Percentiles rank a stretch among this genome's conserved stretches.
These are phyloP conservation scores for Agelastica alni DNA, from an alignment of 2,888 invertebrate species.

Conservation along the genomic window DNA sequence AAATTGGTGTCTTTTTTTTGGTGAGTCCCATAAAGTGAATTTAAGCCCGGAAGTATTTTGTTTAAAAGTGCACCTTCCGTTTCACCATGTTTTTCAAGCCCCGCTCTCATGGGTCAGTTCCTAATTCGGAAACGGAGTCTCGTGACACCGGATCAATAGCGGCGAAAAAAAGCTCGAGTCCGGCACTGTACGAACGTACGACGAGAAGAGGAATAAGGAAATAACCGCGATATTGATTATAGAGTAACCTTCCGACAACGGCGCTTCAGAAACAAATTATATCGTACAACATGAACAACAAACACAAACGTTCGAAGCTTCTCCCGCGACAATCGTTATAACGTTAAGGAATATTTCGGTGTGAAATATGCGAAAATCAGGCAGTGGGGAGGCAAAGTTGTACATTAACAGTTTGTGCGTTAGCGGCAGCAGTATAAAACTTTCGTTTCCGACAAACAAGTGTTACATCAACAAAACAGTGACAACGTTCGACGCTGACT, in stretches of 20 bases:
- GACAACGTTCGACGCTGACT: constrained; percentile 16
- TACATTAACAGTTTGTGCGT: constrained; percentile 44
- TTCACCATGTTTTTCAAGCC: too few relatives aligned
- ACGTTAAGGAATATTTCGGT: constrained; percentile 15
- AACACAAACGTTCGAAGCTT: constrained; percentile 23
- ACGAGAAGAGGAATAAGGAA: constrained; percentile 32
- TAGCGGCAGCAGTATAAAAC: constrained; percentile 35
- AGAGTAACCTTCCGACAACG: constrained; percentile 26
- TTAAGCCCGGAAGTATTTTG: too few relatives aligned
- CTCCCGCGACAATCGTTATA: constrained; percentile 12
- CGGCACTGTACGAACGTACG: constrained; percentile 27
- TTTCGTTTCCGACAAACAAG: constrained; percentile 26
- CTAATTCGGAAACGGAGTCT: too few relatives aligned
- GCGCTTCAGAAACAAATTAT: constrained; percentile 26
- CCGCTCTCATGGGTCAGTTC: too few relatives aligned
- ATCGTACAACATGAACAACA: constrained; percentile 27
- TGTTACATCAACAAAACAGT: constrained; percentile 29
- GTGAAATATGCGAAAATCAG: constrained; percentile 37
- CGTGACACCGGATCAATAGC: constrained; percentile 12
- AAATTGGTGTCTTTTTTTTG: too few relatives aligned
- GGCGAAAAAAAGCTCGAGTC: constrained; percentile 8
- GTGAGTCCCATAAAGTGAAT: too few relatives aligned
- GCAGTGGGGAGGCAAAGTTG: constrained; percentile 37
- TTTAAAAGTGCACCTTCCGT: too few relatives aligned
- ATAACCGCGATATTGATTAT: constrained; percentile 34